Evolutionary conservation across 2,888 invertebrate genomes (phyloP).

Genomic region (Noctua pronuba): DNA sequence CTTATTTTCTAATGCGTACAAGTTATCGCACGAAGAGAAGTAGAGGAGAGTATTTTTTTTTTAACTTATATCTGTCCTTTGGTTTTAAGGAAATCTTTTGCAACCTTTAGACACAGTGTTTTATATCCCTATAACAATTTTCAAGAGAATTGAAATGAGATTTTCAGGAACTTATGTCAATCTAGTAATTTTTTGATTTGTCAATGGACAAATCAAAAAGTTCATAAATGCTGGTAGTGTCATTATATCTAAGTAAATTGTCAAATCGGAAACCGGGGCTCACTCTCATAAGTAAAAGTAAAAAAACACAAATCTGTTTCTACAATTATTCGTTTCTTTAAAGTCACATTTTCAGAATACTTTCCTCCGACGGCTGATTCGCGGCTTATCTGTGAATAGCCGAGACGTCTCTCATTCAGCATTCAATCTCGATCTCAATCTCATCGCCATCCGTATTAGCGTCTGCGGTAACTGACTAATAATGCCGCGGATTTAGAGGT

Average conservation of each 20-base stretch:
- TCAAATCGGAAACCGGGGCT: not conserved
- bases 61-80: not conserved
- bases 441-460: conserved; percentile 51
- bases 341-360: conserved; percentile 46
- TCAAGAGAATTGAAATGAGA: no score
- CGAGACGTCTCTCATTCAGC: conserved; percentile 58
- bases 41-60: no score
- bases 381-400: conserved; percentile 61
- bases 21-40: no score
- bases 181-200: no score
- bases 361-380: conserved; percentile 43
- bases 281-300: not conserved
- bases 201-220: no score
- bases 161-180: not conserved
- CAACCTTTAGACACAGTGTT: no score
- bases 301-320: not conserved
- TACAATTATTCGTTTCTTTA: conserved; percentile 11
- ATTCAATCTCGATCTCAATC: conserved; percentile 65
- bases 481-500: conserved; percentile 39
- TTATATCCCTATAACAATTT: no score
- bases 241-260: not conserved
- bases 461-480: conserved; percentile 45
- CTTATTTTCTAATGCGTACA: no score
- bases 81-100: not conserved
- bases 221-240: no score